These are phyloP conservation scores for Cephus rjabovi DNA, from an alignment of 2,888 invertebrate genomes.

Conservation along the genomic window DNA sequence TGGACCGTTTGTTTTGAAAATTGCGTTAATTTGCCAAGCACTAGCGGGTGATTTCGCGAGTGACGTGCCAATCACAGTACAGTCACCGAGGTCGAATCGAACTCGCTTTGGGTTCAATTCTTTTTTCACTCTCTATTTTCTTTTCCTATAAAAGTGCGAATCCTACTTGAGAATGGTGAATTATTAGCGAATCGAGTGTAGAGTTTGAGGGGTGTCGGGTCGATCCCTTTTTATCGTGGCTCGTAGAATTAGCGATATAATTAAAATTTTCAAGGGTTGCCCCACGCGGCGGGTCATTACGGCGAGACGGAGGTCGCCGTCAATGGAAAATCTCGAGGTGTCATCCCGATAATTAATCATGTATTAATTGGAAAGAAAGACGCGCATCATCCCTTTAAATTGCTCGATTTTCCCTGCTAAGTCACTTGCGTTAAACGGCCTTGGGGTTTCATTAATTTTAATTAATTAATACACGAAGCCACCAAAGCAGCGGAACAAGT, in stretches of 20 bases:
- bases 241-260: constrained; percentile 33
- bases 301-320: background rate
- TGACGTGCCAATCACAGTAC: constrained; percentile 62
- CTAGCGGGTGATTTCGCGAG: constrained; percentile 59
- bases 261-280: background rate
- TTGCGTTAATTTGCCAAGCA: constrained; percentile 62
- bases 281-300: background rate
- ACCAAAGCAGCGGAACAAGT: background rate
- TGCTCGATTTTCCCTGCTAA: constrained; percentile 40
- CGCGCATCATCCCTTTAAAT: constrained; percentile 53
- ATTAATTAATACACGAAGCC: constrained; percentile 51
- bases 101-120: background rate
- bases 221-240: constrained; percentile 14
- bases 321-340: constrained; percentile 38
- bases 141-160: background rate
- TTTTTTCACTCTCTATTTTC: background rate
- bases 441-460: constrained; percentile 50
- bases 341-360: constrained; percentile 61
- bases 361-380: constrained; percentile 62
- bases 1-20: constrained; percentile 59
- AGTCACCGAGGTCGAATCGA: constrained; percentile 41
- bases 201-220: background rate
- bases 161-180: background rate
- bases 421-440: constrained; percentile 22
- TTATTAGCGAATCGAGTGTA: background rate